These are phyloP conservation scores for Panulirus ornatus DNA, from an alignment of 1,140 invertebrate genomes.

Conservation along the genomic window DNA sequence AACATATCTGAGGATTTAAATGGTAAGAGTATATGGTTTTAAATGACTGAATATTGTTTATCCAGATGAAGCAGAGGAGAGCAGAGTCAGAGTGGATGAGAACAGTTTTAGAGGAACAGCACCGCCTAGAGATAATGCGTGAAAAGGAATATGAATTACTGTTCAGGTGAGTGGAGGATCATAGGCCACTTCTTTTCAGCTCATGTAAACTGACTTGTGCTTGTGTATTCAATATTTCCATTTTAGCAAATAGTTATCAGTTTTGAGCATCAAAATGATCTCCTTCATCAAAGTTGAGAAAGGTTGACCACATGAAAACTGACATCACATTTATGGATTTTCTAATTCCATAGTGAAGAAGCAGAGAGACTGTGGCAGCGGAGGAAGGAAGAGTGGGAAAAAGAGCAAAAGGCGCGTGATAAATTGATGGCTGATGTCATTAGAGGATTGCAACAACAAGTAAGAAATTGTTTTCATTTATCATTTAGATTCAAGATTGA, in stretches of 20 bases:
- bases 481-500: not conserved
- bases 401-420: slow-evolving; percentile 62
- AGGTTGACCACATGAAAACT: too few relatives aligned
- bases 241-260: too few relatives aligned
- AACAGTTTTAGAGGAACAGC: slow-evolving; percentile 60
- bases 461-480: not conserved
- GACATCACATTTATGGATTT: too few relatives aligned
- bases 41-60: not conserved
- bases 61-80: slow-evolving; percentile 51
- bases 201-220: too few relatives aligned
- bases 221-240: too few relatives aligned
- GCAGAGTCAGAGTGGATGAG: slow-evolving; percentile 62
- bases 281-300: too few relatives aligned
- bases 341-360: slow-evolving; percentile 45
- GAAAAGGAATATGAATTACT: slow-evolving; percentile 68
- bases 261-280: too few relatives aligned
- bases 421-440: slow-evolving; percentile 61
- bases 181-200: too few relatives aligned
- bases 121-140: slow-evolving; percentile 41
- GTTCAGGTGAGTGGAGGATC: slow-evolving; percentile 47
- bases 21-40: too few relatives aligned
- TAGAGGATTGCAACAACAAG: slow-evolving; percentile 60
- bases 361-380: slow-evolving; percentile 60
- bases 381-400: slow-evolving; percentile 64
- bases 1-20: too few relatives aligned